A percentile compares a stretch with the other conserved stretches of the same genome.
Conservation (phyloP, 2,888 invertebrate genomes). For the Melikaiella ostensackeni region DNA sequence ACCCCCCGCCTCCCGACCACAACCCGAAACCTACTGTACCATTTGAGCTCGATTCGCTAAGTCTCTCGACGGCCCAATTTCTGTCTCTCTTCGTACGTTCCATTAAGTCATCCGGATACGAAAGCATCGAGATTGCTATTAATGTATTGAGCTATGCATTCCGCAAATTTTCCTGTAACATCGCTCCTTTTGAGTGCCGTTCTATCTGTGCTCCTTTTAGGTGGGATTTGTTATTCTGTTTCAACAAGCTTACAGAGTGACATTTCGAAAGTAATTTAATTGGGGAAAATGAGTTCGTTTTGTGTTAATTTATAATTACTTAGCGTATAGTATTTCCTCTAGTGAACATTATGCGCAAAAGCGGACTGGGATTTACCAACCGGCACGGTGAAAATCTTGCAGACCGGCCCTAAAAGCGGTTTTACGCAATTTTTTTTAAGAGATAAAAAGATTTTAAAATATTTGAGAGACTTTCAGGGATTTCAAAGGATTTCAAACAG, state of each 20-base stretch:
- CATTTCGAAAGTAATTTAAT: neutral
- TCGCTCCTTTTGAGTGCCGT: neutral
- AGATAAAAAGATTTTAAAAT: too few relatives aligned
- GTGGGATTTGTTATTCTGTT: constrained; percentile 22
- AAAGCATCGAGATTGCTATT: constrained; percentile 65
- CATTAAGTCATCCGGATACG: constrained; percentile 64
- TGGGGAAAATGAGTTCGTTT: too few relatives aligned
- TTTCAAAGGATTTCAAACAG: too few relatives aligned
- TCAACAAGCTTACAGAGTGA: neutral
- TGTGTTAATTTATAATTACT: neutral
- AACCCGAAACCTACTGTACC: constrained; percentile 23
- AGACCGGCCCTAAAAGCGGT: too few relatives aligned
- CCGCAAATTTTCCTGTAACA: constrained; percentile 13
- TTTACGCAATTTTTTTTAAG: too few relatives aligned
- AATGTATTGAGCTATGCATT: constrained; percentile 55
- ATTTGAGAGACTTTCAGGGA: too few relatives aligned
- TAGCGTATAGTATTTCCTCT: neutral
- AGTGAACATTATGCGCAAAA: too few relatives aligned
- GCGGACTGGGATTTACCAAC: too few relatives aligned
- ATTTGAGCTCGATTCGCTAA: constrained; percentile 38
- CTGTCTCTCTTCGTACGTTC: constrained; percentile 51
- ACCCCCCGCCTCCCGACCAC: constrained; percentile 26
- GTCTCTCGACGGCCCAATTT: constrained; percentile 41
- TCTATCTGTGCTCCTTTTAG: neutral
- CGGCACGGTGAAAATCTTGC: too few relatives aligned